phyloP scores from a whole-genome alignment of 1,140 invertebrate species.

The Tetramorium alpestre region DNA sequence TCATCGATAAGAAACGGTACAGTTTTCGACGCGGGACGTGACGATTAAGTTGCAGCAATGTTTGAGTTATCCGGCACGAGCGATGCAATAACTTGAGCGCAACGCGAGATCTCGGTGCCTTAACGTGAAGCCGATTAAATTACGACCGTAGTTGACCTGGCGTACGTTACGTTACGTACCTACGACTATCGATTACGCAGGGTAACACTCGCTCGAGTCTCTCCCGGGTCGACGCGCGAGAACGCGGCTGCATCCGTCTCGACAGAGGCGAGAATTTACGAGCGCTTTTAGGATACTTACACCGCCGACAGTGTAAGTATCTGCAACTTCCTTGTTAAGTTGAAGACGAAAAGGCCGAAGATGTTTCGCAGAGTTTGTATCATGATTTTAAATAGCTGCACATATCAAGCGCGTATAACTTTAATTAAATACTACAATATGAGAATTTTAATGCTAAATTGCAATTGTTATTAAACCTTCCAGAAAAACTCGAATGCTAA shows the following conservation, averaged over 20 bases:
- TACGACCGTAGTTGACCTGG: conserved; percentile 62
- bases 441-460: background rate
- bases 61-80: conserved; percentile 80
- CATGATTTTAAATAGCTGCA: background rate
- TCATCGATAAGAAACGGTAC: conserved; percentile 70
- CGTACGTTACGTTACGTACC: conserved; percentile 38
- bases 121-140: conserved; percentile 75
- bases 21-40: conserved; percentile 76
- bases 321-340: conserved; percentile 27
- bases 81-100: conserved; percentile 76
- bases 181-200: conserved; percentile 52
- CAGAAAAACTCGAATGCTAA: background rate
- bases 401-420: background rate
- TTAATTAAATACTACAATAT: background rate
- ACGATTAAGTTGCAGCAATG: conserved; percentile 79
- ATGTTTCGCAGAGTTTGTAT: background rate
- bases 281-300: conserved; percentile 39
- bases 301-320: conserved; percentile 13
- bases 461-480: background rate
- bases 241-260: conserved; percentile 35
- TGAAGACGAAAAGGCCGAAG: conserved; percentile 5
- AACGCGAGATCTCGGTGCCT: conserved; percentile 73
- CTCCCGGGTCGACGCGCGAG: conserved; percentile 10
- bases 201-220: conserved; percentile 11
- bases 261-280: conserved; percentile 54